Conservation (phyloP, 2,113 vertebrate genomes). For the Jaculus jaculus region DNA sequence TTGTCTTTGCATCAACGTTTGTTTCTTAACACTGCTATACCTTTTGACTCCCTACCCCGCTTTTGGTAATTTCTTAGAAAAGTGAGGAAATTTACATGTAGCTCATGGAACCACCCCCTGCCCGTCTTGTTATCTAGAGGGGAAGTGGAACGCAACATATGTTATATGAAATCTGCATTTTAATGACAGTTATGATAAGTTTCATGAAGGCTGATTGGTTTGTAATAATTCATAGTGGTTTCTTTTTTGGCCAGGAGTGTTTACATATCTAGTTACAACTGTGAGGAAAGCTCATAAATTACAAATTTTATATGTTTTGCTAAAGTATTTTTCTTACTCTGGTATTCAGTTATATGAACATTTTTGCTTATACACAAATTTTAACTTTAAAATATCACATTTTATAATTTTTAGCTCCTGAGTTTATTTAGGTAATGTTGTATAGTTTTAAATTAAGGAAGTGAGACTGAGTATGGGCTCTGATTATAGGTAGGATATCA, state of each 20-base stretch:
- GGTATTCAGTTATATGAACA: background rate
- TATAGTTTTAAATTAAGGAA: background rate
- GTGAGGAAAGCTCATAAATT: background rate
- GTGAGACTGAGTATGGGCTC: no score
- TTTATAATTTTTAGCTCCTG: background rate
- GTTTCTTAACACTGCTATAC: background rate
- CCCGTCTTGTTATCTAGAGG: background rate
- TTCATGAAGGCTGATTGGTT: background rate
- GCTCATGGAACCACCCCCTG: background rate
- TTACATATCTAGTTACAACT: background rate
- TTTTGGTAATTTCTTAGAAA: background rate
- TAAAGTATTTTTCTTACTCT: background rate
- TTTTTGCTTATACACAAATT: background rate
- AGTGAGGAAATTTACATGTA: background rate
- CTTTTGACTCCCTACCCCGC: background rate
- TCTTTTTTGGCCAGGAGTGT: background rate
- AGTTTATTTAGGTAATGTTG: background rate
- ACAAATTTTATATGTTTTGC: background rate
- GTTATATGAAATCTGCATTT: constrained; percentile 17
- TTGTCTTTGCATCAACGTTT: background rate
- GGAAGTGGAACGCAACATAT: background rate
- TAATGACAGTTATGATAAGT: background rate
- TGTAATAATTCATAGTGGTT: background rate
- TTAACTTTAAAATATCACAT: background rate
- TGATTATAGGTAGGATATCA: no score